These are phyloP conservation scores for Eolophus roseicapilla DNA, from an alignment of 2,113 vertebrate genomes.

Conservation along the genomic window DNA sequence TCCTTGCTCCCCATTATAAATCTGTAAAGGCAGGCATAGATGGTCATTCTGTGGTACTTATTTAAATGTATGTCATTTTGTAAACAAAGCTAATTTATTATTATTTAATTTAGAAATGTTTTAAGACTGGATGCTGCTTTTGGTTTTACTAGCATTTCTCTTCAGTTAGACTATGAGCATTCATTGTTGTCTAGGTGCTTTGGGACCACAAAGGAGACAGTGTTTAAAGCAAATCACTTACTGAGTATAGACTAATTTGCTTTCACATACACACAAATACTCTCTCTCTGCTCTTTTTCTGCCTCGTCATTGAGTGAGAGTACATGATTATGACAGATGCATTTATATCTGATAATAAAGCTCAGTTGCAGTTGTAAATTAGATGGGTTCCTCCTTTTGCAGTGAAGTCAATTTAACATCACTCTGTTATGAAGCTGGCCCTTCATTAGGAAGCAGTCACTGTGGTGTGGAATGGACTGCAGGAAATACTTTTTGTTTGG, in stretches of 20 bases:
- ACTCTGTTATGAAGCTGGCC: neutral
- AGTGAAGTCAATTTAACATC: neutral
- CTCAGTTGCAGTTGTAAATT: neutral
- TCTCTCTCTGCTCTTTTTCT: neutral
- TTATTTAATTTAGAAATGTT: neutral
- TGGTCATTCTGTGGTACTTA: neutral
- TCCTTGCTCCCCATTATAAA: neutral
- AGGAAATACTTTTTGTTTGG: neutral
- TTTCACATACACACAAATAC: neutral
- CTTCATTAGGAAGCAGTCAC: neutral
- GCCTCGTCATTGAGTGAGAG: neutral
- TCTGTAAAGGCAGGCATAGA: neutral
- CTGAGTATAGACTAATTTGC: neutral
- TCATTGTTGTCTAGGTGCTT: neutral
- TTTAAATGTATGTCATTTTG: neutral
- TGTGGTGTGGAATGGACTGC: neutral
- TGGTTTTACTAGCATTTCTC: neutral
- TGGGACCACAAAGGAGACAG: neutral
- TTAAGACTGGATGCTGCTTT: neutral
- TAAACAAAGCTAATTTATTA: neutral
- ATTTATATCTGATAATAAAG: neutral
- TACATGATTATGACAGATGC: neutral
- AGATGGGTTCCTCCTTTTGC: neutral
- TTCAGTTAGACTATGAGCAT: neutral
- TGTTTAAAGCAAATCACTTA: neutral